A percentile compares a stretch with the other conserved stretches of the same genome.
Conservation (phyloP, 2,888 invertebrate species). For the Calameuta idolon region DNA sequence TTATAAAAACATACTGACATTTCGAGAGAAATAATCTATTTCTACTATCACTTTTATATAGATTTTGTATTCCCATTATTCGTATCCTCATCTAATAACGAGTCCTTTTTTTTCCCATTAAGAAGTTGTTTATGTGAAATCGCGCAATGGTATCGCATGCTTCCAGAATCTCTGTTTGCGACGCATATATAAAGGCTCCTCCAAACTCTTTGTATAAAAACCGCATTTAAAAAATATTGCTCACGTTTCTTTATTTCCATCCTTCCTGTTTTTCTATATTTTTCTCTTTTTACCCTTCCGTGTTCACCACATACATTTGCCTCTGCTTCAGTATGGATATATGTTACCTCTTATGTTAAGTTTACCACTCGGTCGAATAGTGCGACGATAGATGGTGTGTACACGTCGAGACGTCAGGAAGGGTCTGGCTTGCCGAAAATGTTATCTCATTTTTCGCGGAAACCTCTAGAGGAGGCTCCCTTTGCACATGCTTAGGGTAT, state of each 20-base stretch:
- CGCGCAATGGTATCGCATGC: neutral
- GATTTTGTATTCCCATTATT: neutral
- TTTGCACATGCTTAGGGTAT: neutral
- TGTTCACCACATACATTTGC: neutral
- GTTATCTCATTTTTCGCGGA: slow-evolving; percentile 30
- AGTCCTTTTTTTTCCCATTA: neutral
- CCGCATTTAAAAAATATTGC: slow-evolving; percentile 32
- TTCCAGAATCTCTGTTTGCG: neutral
- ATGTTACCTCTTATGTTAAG: neutral
- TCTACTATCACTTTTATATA: neutral
- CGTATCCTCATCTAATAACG: neutral
- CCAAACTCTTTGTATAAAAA: neutral
- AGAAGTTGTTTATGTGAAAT: no score
- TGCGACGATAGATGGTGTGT: neutral
- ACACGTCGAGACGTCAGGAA: slow-evolving; percentile 17
- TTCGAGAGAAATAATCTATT: neutral
- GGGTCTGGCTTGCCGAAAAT: slow-evolving; percentile 30
- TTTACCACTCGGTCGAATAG: neutral
- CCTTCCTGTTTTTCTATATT: slow-evolving; percentile 14
- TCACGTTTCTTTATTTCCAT: slow-evolving; percentile 22
- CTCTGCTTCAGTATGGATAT: neutral
- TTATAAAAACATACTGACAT: neutral
- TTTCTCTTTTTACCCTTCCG: neutral
- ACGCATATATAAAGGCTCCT: neutral
- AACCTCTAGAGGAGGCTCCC: neutral